Evolutionary conservation across 2,888 invertebrate genomes (phyloP), one percentile per base, ranked within the genome.

Genomic region (Electrophaes corylata): DNA sequence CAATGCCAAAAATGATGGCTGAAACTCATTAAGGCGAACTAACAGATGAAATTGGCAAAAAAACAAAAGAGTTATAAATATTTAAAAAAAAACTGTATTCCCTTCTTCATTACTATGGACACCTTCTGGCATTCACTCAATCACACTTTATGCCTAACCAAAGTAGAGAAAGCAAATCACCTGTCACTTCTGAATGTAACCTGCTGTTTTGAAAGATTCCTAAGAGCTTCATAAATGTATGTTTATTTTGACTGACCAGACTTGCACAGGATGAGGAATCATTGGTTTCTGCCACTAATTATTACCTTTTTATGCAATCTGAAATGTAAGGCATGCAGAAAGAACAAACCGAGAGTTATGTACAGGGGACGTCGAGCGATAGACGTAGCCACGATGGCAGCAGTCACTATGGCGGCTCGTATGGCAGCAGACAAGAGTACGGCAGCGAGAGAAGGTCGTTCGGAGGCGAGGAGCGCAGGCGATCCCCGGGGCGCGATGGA

Each of bases 341-440:
- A 80, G 82, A 86, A 82, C 78, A 76, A 82, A 81, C 86, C 74
- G 26, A 84, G 88, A 88, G 78, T 90, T 91, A 76, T 92, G 88
- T 91, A 87, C 92, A 92, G 92, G 92, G 91, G 71, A 88, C 90
- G 49, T 86, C 91, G 81, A 88, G 89, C 76, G 91, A 90, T 84
- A 92, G 92, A 91, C 89, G 92, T 84, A 92, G 92, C 84, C 91
- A 92, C 88, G 93, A 92, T 73, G 91, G 90, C 78, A 90, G 91
- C 78, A 88, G 92, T 69, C 92, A 92, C 83, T 92, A 92, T 82
- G 91, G 92, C 78, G 89, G 90, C 73, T 91, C 91, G 66, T 90
- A 91, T 79, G 80, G 88, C 79, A 81, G 92, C 78, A 92, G 93
- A 73, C 93, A 93, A 86, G 93, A 93, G 61, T 92, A 92, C 79